phyloP scores from a whole-genome alignment of 2,797 vertebrate genomes.

The Mastacembelus armatus region DNA sequence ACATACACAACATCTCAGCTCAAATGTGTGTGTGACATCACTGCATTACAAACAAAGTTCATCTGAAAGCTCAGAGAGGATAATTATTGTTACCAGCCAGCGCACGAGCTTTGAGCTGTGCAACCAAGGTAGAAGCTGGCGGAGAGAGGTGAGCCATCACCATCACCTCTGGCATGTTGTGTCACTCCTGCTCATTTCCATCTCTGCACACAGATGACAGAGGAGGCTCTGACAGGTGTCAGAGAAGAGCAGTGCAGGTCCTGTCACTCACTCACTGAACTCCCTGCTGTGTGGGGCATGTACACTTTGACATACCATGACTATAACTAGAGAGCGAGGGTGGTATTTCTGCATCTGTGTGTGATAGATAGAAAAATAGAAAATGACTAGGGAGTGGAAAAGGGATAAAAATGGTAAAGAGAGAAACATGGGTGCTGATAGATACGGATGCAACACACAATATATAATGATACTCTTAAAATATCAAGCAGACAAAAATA shows the following conservation, averaged over 20 bases:
- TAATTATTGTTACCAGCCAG: constrained; percentile 69
- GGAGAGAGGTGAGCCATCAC: constrained; percentile 84
- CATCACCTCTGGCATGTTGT: constrained; percentile 94
- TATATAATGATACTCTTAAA: constrained; percentile 50
- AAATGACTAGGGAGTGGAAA: constrained; percentile 33
- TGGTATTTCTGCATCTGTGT: constrained; percentile 59
- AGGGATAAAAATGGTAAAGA: constrained; percentile 28
- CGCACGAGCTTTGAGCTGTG: constrained; percentile 46
- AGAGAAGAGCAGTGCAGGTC: constrained; percentile 88
- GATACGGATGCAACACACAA: constrained; percentile 37
- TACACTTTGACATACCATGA: constrained; percentile 66
- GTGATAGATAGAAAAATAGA: constrained; percentile 57
- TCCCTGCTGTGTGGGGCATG: constrained; percentile 83
- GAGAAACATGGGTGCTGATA: constrained; percentile 36
- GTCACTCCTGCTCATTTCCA: constrained; percentile 95
- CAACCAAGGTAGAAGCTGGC: constrained; percentile 63
- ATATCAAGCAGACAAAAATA: constrained; percentile 28
- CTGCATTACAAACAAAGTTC: constrained; percentile 52
- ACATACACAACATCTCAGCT: constrained; percentile 6
- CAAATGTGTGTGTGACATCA: constrained; percentile 58
- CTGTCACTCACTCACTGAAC: constrained; percentile 88
- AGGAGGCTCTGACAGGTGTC: constrained; percentile 92
- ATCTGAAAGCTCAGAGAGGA: constrained; percentile 55
- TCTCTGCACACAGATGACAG: constrained; percentile 90
- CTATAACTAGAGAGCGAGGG: constrained; percentile 61